Base-by-base conservation (phyloP, 2,888 invertebrate species). In the Epinotia ramella region DNA sequence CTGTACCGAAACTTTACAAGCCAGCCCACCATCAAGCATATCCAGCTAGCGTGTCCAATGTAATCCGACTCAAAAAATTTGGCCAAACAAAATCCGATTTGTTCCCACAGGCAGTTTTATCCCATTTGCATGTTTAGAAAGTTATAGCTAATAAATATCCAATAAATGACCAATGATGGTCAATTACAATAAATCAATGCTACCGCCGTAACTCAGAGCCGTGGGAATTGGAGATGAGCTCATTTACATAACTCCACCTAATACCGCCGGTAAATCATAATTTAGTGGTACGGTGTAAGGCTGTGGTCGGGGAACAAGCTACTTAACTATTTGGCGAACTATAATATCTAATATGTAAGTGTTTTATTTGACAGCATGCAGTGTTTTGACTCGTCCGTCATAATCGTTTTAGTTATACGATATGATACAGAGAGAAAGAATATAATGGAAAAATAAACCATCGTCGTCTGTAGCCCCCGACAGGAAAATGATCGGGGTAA, bases 171-270 rank as follows among this genome's bases (percentile, higher is more conserved):
- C 28, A 66, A 75, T 75, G 60, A 75, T 65, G 70, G 60, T 60
- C 70, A 75, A 65, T 71, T 65, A 60, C 75, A 62, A 75, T 75
- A 75, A 71, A 75, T 75, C 75, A 75, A 59, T 53, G 75, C 75
- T 75, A 71, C 75, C 75, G 74, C 74, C 59, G 72, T 67, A 72
- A 72, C 57, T 71, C 71, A 66, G 49, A 28, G 49, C 73, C 67
- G 71, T 72, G 71, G 71, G 76, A 71, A 76, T 67, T 69, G 69
- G 68, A 56, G 76, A 76, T 44, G 69, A 73, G 71, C 60, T 60
- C 76, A 72, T 76, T 76, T 76, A 72, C 76, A 76, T 76, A 76
- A 76, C 72, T 72, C 68, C 18, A 67, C 76, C 66, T 76, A 76
- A 76, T 76, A 76, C 76, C 57, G 67, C 9, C 60, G 75, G 67